Base-by-base conservation (phyloP, 2,113 vertebrate species). In the Phocoena sinus region DNA sequence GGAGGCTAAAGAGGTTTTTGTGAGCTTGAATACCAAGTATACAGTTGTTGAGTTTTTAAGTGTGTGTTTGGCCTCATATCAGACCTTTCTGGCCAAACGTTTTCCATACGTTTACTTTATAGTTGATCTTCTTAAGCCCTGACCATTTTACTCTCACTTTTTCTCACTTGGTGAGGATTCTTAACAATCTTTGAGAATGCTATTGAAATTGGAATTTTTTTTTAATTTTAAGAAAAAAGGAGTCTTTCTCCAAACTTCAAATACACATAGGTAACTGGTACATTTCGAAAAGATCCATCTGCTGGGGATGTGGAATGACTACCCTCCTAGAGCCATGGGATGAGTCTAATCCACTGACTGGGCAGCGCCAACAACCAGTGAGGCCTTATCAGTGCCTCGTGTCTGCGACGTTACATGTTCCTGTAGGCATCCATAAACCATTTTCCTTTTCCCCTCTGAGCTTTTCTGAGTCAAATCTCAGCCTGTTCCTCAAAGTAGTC, bases 141-240 rank as follows among this genome's bases (percentile, higher is more conserved):
- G 36, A 47, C 31, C 13, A 91, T 50, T 84, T 50, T 86, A n/a
- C n/a, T 90, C 4, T 85, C n/a, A 73, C 6, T 76, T 63, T 60
- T 21, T 38, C 4, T 38, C 20, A 7, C 20, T 44, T 82, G 21
- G 23, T 80, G 20, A 73, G 12, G 53, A 84, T 67, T 38, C 21
- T 15, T 87, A 62, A 62, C 38, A n/a, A 88, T 10, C 53, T 93
- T 79, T 83, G 33, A 84, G 38, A 94, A 84, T 89, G 62, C 38
- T 84, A 36, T 47, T 92, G 56, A 95, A 95, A 94, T 88, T 74
- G 31, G 71, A 92, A 67, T 33, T 58, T 81, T 47, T 93, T 94
- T 90, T 73, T 71, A 90, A 62, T 77, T 89, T 95, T 92, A 84
- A 96, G 84, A 47, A 85, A 74, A 89, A 97, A 84, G 11, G 92